Evolutionary conservation across 2,113 vertebrate species (phyloP), one percentile per base, ranked within the genome.

Genomic region (Fulica atra): DNA sequence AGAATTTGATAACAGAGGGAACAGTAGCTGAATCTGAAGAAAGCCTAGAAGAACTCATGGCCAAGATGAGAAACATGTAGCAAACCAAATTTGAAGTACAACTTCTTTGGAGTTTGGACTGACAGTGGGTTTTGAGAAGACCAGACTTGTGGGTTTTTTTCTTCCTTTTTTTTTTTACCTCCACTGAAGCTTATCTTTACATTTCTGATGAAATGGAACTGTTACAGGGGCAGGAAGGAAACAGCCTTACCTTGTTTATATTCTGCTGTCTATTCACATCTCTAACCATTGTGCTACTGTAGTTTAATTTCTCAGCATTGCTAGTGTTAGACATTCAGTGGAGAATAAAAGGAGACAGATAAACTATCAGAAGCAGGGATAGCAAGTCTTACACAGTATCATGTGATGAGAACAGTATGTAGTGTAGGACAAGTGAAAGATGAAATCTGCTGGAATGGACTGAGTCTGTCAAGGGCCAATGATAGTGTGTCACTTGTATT

Each of bases 11-110:
- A 69, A 64, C 81, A 33, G 98, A 97, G 10, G 98, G 98, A 29
- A 96, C 96, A 0, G 98, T 99, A 66, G 97, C 97, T 44, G 99
- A 99, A 35, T 98, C 99, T 5, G 98, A 99, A 25, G 98, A 99
- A 97, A 99, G 99, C 96, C 97, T 99, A 69, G 99, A 99, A 89
- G 99, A 99, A 65, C 98, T 99, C 89, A 99, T 99, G 99, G 98
- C 99, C 94, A 99, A 98, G 91, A 99, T 99, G 99, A 99, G 97
- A 96, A 99, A 98, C 69, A 96, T 99, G 94, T 99, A 99, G 94
- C 53, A 86, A 64, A 80, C 26, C 44, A 33, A 70, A 15, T 46
- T 51, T 1, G 14, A 81, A 79, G 9, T 59, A 21, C 10, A 77
- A 38, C 20, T 64, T 83, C 44, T 46, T 5, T 3, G 24, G 31